These are phyloP conservation scores for Pteropus alecto DNA, from an alignment of 2,113 vertebrate genomes.

Conservation along the genomic window DNA sequence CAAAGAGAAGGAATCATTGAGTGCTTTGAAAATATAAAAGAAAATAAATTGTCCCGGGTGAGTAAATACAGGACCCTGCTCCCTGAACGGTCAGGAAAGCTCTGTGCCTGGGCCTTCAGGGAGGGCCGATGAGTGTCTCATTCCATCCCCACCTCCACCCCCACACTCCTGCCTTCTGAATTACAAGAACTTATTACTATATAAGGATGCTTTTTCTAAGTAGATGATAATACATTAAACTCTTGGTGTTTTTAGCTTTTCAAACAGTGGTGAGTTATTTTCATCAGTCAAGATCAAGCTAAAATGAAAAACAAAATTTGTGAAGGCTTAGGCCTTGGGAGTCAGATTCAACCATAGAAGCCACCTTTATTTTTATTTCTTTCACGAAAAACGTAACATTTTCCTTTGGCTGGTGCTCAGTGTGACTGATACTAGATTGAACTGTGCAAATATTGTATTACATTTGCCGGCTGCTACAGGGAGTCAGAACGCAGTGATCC, in stretches of 20 bases:
- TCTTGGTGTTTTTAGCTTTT: slow-evolving; percentile 18
- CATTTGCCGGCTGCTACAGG: background rate
- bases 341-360: background rate
- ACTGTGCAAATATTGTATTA: background rate
- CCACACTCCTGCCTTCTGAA: background rate
- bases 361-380: background rate
- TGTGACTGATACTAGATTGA: background rate
- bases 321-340: background rate
- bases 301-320: background rate
- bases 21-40: slow-evolving; percentile 60
- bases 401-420: background rate
- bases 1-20: slow-evolving; percentile 60
- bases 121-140: background rate
- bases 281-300: slow-evolving; percentile 32
- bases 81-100: slow-evolving; percentile 1
- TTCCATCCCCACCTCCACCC: background rate
- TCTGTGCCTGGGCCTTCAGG: background rate
- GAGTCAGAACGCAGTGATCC: background rate
- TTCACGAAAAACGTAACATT: background rate
- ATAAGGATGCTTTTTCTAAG: slow-evolving; percentile 48
- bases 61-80: slow-evolving; percentile 48
- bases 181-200: slow-evolving; percentile 44
- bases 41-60: slow-evolving; percentile 54
- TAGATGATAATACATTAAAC: background rate
- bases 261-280: slow-evolving; percentile 44